phyloP scores from a whole-genome alignment of 1,140 invertebrate species.

The Papilio polytes region DNA sequence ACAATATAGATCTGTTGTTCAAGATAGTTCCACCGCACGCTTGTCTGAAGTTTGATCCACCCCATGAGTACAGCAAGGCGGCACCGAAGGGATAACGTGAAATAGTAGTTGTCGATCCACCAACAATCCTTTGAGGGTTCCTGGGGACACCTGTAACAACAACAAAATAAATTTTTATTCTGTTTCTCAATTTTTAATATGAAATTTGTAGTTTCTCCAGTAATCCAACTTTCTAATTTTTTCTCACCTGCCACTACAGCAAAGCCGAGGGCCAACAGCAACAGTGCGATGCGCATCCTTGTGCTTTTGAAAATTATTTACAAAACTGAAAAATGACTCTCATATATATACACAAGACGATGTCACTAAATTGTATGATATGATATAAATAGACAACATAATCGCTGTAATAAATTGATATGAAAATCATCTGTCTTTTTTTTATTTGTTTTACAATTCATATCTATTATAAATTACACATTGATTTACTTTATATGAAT shows the following conservation, averaged over 20 bases:
- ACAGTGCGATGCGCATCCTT: neutral
- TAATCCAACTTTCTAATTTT: neutral
- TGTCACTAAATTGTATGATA: neutral
- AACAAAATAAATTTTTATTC: neutral
- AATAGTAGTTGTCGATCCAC: slow-evolving; percentile 47
- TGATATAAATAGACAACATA: neutral
- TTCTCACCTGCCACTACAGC: slow-evolving; percentile 2
- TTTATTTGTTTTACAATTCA: too few relatives aligned
- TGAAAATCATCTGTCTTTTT: neutral
- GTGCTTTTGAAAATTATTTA: neutral
- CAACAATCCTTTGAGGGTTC: slow-evolving; percentile 59
- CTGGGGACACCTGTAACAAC: neutral
- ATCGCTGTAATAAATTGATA: neutral
- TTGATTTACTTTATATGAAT: too few relatives aligned
- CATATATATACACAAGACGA: neutral
- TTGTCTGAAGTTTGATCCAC: slow-evolving; percentile 45
- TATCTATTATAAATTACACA: too few relatives aligned
- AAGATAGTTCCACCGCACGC: slow-evolving; percentile 61
- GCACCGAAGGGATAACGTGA: slow-evolving; percentile 45
- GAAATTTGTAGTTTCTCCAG: neutral
- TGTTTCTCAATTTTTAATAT: neutral
- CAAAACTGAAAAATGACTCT: neutral
- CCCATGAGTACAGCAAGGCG: slow-evolving; percentile 51
- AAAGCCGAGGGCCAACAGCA: neutral
- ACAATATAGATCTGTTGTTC: slow-evolving; percentile 54